Evolutionary conservation across 2,888 invertebrate genomes (phyloP), one percentile per base, ranked within the genome.

Genomic region (Zygothrica quintamaculata): DNA sequence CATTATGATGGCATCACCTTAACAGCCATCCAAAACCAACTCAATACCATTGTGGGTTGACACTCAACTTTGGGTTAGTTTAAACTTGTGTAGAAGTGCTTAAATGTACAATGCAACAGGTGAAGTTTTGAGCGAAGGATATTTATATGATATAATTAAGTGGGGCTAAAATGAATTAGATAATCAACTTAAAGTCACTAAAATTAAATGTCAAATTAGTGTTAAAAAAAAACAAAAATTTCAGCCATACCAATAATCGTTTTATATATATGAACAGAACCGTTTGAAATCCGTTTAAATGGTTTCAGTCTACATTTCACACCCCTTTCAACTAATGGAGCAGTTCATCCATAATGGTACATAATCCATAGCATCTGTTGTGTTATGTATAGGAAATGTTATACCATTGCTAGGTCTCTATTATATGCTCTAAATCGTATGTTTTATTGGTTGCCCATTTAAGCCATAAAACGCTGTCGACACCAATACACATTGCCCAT

Each of bases 1-100:
- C 87, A 81, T 81, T 81, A 86, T 69, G n/a, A n/a, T n/a, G 75
- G 50, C 74, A 71, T 51, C 48, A 52, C 26, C 48, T 47, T 53
- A 37, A 12, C 26, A 36, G 7, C 53, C 62, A 44, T n/a, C 26
- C 15, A 8, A 36, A 37, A 3, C 15, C 25, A 8, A 12, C 36
- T 36, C 13, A 29, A 18, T 16, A 22, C 3, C 18, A 22, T n/a
- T n/a, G n/a, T n/a, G n/a, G n/a, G 18, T 22, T 22, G 18, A 5
- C n/a, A 22, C 18, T 3, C 18, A 22, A 22, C 18, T 22, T 22
- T 22, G 34, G 52, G 15, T 31, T 36, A 26, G 37, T 74, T 70
- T 47, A 44, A 70, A 58, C 65, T 65, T 70, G 37, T 55, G 53
- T 39, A 29, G n/a, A 16, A 51, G 48, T 46, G 34, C 25, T 33